These are phyloP conservation scores for Macquaria australasica DNA, from an alignment of 2,113 vertebrate species.

Conservation along the genomic window DNA sequence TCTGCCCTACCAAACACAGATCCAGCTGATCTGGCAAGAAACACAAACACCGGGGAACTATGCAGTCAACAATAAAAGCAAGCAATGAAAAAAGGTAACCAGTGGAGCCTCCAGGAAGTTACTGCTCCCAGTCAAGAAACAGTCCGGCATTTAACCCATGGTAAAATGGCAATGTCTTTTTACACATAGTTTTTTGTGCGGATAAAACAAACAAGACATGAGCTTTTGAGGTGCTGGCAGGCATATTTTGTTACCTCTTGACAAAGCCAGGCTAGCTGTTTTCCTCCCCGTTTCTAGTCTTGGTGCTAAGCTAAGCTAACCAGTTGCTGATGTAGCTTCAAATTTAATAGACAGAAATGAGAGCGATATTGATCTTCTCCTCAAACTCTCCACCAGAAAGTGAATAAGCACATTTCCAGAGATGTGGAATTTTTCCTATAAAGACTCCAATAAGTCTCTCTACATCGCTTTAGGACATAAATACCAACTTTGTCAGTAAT, in stretches of 20 bases:
- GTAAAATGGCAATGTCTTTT: too few species aligned
- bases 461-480: not conserved
- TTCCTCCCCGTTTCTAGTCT: not conserved
- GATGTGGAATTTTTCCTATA: not conserved
- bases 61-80: not conserved
- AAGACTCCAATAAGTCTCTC: not conserved
- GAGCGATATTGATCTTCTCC: not conserved
- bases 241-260: not conserved
- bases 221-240: too few species aligned
- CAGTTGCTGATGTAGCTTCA: not conserved
- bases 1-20: not conserved
- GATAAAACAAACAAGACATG: too few species aligned
- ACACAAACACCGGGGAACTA: slow-evolving; percentile 23
- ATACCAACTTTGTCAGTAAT: not conserved
- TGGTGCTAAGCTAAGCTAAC: not conserved
- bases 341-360: not conserved
- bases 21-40: not conserved
- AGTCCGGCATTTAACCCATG: too few species aligned
- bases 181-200: too few species aligned
- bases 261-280: not conserved
- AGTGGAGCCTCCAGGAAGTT: too few species aligned
- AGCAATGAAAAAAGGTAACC: not conserved
- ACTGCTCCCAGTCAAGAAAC: too few species aligned
- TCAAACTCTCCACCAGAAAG: not conserved
- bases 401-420: not conserved